Base-by-base conservation (phyloP, 2,113 vertebrate genomes). In the Hippocampus abdominalis region DNA sequence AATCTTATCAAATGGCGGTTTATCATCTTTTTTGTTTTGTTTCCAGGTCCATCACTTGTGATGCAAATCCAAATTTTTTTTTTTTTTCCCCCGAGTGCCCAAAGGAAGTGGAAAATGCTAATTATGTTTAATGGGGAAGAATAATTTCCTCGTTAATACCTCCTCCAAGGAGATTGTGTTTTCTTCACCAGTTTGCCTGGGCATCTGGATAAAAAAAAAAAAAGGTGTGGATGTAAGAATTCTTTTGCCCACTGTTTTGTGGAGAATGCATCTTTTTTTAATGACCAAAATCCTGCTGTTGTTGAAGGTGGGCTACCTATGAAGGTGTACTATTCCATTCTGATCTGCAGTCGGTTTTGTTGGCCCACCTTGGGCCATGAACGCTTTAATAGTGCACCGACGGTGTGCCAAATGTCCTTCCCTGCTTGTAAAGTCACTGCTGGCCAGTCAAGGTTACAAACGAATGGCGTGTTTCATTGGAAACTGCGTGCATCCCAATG, bases 381-480 rank as follows among this genome's bases (percentile, higher is more conserved):
- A 75, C 25, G 36, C 39, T 20, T 23, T 16, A 15, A 75, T 63
- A 32, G 66, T 69, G 42, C 61, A 56, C 3, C 64, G 70, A 68
- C 68, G 68, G 16, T 46, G 13, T 49, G 66, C 23, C 20, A 68
- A 77, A 68, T 73, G 72, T 72, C 70, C 59, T 49, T 49, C 61
- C 66, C 66, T 53, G 72, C 68, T 42, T 76, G 66, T 75, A 39
- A 53, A 60, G 68, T 39, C 48, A 29, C 16, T 39, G 68, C 66
- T 70, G 25, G 12, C 15, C 39, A 46, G 42, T 25, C 1, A 18
- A 74, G 69, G 53, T 40, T 71, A 70, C 65, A 36, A 68, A 71
- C 79, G 74, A 65, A 70, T 65, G 51, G 51, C 51, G 21, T 32
- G 60, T 78, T 84, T 79, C 48, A 66, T 32, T 23, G 25, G 66